Evolutionary conservation across 1,140 invertebrate genomes (phyloP).

Genomic region (Grapholita molesta): DNA sequence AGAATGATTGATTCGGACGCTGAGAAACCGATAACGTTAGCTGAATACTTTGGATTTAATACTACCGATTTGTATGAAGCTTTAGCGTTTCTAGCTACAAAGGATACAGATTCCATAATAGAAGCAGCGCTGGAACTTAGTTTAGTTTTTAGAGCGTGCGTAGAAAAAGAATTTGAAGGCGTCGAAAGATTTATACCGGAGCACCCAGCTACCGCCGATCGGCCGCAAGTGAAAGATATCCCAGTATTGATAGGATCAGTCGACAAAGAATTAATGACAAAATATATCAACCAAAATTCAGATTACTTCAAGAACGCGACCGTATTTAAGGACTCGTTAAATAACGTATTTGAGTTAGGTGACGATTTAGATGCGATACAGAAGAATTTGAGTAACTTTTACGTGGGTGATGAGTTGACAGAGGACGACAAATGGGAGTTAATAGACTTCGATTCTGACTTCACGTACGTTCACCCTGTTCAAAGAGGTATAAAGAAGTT

Average conservation of each 20-base stretch:
- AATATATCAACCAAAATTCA: background rate
- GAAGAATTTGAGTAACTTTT: background rate
- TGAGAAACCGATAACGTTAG: conserved; percentile 19
- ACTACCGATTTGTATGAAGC: conserved; percentile 24
- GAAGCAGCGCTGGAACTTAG: conserved; percentile 13
- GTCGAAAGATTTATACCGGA: conserved; percentile 23
- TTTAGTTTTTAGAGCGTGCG: conserved; percentile 22
- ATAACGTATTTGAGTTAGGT: background rate
- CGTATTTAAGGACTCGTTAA: background rate
- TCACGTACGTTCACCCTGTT: background rate
- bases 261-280: background rate
- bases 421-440: background rate
- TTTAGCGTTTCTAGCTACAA: conserved; percentile 21
- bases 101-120: conserved; percentile 21
- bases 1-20: conserved; percentile 5
- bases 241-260: conserved; percentile 22
- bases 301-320: background rate
- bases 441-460: background rate
- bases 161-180: conserved; percentile 26
- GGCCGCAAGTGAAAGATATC: conserved; percentile 18
- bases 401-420: conserved; percentile 3
- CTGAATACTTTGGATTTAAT: conserved; percentile 24
- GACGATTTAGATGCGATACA: background rate
- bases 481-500: background rate
- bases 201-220: background rate